These are phyloP conservation scores for Anthopleura sola DNA, from an alignment of 64 coral and sea anemone genomes.

Conservation along the genomic window DNA sequence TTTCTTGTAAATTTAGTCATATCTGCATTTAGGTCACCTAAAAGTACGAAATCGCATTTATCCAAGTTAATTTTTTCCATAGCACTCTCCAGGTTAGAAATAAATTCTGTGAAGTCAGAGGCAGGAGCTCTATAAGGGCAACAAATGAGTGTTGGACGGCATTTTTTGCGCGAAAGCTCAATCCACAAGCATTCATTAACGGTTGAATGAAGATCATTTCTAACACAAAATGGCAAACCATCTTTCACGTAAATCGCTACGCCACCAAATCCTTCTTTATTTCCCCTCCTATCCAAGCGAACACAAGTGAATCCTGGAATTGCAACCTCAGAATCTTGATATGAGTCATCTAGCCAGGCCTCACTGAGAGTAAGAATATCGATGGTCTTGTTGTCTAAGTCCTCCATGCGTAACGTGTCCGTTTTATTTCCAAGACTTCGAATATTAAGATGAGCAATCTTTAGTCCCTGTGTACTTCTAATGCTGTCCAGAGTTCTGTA, in stretches of 20 bases:
- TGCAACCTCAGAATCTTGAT: background rate
- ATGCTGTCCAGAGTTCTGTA: conserved; percentile 9
- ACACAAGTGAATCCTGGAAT: conserved; percentile 29
- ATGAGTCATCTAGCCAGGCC: conserved; percentile 25
- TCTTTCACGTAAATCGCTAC: conserved; percentile 38
- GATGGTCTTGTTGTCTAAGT: background rate
- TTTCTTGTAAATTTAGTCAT: background rate
- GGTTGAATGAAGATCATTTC: conserved; percentile 29
- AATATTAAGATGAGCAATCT: conserved; percentile 50
- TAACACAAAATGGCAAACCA: conserved; percentile 28
- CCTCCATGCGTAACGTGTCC: conserved; percentile 16
- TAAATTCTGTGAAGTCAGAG: conserved; percentile 23
- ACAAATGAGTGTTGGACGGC: conserved; percentile 29
- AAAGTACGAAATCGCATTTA: conserved; percentile 47
- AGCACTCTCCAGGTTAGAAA: conserved; percentile 21
- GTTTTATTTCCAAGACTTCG: conserved; percentile 42
- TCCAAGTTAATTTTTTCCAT: conserved; percentile 15
- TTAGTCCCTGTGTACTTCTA: conserved; percentile 31
- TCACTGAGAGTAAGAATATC: conserved; percentile 10
- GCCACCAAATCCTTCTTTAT: conserved; percentile 37
- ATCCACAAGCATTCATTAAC: conserved; percentile 57
- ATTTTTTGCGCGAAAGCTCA: conserved; percentile 39
- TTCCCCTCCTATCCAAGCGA: background rate
- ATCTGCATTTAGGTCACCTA: conserved; percentile 47
- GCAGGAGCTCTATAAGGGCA: conserved; percentile 51